Evolutionary conservation across 2,113 vertebrate genomes (phyloP).

Genomic region (Pelecanus crispus): DNA sequence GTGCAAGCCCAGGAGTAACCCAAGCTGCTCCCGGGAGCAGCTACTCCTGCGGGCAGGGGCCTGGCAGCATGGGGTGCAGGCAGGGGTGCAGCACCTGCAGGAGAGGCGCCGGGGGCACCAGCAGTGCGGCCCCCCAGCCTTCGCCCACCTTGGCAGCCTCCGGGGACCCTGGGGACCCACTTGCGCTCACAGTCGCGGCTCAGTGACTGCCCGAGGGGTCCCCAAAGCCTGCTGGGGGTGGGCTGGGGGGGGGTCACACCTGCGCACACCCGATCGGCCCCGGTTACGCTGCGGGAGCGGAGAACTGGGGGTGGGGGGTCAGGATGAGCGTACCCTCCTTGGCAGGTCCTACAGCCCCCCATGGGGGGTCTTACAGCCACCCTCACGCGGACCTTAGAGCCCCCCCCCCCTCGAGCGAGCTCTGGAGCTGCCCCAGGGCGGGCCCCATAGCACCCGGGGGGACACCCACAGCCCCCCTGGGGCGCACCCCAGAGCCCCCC

Average conservation of each 20-base stretch:
- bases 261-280: neutral
- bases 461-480: neutral
- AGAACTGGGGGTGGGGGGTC: neutral
- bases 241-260: neutral
- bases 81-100: neutral
- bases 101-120: accelerated
- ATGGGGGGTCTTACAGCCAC: neutral
- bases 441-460: neutral
- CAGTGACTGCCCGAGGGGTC: neutral
- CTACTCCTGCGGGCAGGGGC: neutral
- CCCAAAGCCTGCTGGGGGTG: neutral
- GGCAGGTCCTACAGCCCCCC: neutral
- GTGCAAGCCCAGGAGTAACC: neutral
- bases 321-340: neutral
- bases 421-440: neutral
- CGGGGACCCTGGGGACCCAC: neutral
- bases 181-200: accelerated
- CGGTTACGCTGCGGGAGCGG: accelerated
- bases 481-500: accelerated
- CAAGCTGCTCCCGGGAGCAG: neutral
- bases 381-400: accelerated
- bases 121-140: neutral
- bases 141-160: neutral
- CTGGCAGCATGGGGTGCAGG: neutral
- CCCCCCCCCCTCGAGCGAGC: neutral